Conservation (phyloP, 2,113 vertebrate species). For the Aramus guarauna region DNA sequence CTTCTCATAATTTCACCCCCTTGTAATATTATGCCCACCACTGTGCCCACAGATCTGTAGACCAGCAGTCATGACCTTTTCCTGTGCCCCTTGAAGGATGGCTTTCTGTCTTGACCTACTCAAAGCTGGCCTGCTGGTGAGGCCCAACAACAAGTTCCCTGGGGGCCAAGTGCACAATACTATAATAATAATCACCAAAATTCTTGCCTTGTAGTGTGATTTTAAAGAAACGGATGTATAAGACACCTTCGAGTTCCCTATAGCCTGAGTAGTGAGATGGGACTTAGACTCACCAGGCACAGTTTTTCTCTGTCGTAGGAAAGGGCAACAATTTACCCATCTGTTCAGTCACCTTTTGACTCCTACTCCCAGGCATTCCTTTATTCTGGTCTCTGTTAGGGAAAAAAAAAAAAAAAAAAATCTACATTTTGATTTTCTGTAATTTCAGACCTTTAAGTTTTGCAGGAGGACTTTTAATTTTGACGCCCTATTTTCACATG, state of each 20-base stretch:
- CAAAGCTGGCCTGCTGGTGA: background rate
- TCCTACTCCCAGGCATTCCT: background rate
- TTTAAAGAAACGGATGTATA: background rate
- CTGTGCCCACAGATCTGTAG: background rate
- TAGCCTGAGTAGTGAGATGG: background rate
- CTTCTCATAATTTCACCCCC: background rate
- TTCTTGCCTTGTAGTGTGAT: background rate
- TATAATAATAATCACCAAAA: background rate
- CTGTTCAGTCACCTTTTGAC: background rate
- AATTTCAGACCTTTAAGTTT: background rate
- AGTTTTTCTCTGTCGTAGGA: background rate
- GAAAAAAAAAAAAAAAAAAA: background rate
- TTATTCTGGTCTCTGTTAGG: background rate
- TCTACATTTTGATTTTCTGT: background rate
- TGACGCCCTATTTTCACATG: background rate
- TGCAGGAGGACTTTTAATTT: background rate
- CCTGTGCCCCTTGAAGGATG: background rate
- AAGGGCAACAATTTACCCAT: background rate
- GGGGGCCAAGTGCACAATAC: background rate
- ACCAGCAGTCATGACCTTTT: background rate
- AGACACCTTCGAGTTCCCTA: background rate
- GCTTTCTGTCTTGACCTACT: background rate
- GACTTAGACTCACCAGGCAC: background rate
- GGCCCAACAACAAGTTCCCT: background rate
- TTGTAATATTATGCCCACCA: background rate